Evolutionary conservation across 2,888 invertebrate species (phyloP).

Genomic region (Eupithecia abbreviata): DNA sequence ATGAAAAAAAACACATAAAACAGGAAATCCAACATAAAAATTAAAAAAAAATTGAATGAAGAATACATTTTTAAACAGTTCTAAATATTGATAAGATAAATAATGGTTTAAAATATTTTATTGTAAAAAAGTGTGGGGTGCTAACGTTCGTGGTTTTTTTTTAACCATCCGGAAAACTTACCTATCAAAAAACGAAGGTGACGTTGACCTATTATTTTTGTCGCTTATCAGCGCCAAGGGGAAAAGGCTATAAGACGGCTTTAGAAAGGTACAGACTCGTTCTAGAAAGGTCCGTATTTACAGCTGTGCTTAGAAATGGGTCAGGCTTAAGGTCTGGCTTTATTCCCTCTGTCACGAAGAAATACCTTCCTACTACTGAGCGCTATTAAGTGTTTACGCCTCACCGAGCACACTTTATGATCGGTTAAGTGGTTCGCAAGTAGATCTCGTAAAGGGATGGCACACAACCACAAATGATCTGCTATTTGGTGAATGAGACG

Average conservation of each 20-base stretch:
- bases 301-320: neutral
- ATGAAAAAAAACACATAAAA: too few species aligned
- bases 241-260: neutral
- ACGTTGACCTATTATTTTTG: too few species aligned
- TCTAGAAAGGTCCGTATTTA: neutral
- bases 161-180: too few species aligned
- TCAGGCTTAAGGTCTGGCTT: neutral
- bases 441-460: neutral
- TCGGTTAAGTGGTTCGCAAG: slow-evolving; percentile 7
- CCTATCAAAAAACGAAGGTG: too few species aligned
- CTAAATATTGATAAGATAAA: neutral
- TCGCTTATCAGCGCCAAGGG: neutral
- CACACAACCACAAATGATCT: neutral
- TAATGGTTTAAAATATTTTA: too few species aligned
- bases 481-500: neutral
- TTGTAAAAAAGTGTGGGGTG: too few species aligned
- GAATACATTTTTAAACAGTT: neutral
- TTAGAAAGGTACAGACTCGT: neutral
- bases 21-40: too few species aligned
- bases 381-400: neutral
- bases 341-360: slow-evolving; percentile 1
- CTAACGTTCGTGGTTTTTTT: too few species aligned
- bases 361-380: neutral
- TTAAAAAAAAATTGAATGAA: too few species aligned
- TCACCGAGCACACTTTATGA: neutral